Percentiles rank a stretch among this genome's conserved stretches.
Evolutionary conservation across 1,140 invertebrate genomes (phyloP).

Genomic region (Drosophila sp.): DNA sequence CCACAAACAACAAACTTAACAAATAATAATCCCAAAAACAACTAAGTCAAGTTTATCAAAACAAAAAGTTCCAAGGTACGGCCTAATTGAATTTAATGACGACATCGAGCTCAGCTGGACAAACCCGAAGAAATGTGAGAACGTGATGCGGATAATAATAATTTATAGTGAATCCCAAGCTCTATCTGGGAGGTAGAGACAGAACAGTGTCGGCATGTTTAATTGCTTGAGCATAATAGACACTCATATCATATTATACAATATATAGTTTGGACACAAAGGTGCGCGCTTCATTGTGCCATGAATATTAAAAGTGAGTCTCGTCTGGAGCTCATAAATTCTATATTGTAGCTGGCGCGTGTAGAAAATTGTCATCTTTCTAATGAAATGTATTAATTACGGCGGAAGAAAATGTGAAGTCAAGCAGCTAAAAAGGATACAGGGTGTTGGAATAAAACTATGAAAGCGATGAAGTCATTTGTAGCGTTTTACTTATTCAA

Average conservation of each 20-base stretch:
- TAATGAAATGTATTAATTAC: conserved; percentile 65
- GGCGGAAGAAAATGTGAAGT: conserved; percentile 37
- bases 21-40: too few relatives aligned
- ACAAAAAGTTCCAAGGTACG: conserved; percentile 46
- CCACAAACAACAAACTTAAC: too few relatives aligned
- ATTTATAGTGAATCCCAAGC: conserved; percentile 59
- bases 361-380: conserved; percentile 56
- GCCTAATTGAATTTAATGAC: conserved; percentile 79
- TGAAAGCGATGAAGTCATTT: conserved; percentile 44
- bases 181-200: neutral
- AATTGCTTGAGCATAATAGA: conserved; percentile 75
- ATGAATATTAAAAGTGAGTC: conserved; percentile 65
- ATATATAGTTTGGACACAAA: conserved; percentile 43
- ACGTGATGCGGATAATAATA: conserved; percentile 72
- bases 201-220: conserved; percentile 60
- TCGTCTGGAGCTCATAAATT: conserved; percentile 41
- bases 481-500: conserved; percentile 1
- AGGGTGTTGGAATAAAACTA: conserved; percentile 15
- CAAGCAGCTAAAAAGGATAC: neutral
- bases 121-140: conserved; percentile 59
- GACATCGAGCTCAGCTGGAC: conserved; percentile 42
- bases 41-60: conserved; percentile 55
- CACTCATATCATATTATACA: conserved; percentile 9
- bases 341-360: conserved; percentile 49
- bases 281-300: conserved; percentile 53